These are phyloP conservation scores for Mylabris sibirica DNA, from an alignment of 2,888 invertebrate genomes.

Conservation along the genomic window DNA sequence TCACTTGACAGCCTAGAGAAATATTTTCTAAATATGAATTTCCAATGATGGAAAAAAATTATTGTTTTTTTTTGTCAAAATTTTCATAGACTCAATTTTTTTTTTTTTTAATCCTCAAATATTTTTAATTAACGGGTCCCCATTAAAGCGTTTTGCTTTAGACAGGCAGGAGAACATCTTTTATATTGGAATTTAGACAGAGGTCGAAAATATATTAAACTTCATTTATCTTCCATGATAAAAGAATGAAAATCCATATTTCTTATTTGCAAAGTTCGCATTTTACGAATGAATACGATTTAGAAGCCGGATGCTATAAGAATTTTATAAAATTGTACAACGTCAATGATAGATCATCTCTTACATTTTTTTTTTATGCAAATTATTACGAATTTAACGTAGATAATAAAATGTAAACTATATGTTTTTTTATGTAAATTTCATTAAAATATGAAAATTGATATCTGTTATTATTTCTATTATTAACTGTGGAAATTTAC, in stretches of 20 bases:
- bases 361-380: background rate
- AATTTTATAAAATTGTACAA: slow-evolving; percentile 21
- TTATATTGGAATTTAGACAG: slow-evolving; percentile 24
- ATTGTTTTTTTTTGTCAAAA: background rate
- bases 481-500: slow-evolving; percentile 24
- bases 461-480: slow-evolving; percentile 24
- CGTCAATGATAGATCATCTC: background rate
- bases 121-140: slow-evolving; percentile 24
- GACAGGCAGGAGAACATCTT: background rate
- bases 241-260: slow-evolving; percentile 35
- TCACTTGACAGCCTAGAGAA: background rate
- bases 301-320: slow-evolving; percentile 22
- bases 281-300: slow-evolving; percentile 32
- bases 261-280: slow-evolving; percentile 33
- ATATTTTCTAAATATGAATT: background rate
- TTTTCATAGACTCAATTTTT: background rate
- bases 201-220: slow-evolving; percentile 33
- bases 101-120: slow-evolving; percentile 14
- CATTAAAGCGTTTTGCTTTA: slow-evolving; percentile 12
- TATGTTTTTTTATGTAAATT: no score
- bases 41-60: background rate
- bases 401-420: background rate
- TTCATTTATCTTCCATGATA: slow-evolving; percentile 34
- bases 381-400: background rate
- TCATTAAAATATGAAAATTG: slow-evolving; percentile 5